A percentile compares a stretch with the other conserved stretches of the same genome.
Evolutionary conservation across 1,140 invertebrate genomes (phyloP).

Genomic region (Rhagoletis pomonella): DNA sequence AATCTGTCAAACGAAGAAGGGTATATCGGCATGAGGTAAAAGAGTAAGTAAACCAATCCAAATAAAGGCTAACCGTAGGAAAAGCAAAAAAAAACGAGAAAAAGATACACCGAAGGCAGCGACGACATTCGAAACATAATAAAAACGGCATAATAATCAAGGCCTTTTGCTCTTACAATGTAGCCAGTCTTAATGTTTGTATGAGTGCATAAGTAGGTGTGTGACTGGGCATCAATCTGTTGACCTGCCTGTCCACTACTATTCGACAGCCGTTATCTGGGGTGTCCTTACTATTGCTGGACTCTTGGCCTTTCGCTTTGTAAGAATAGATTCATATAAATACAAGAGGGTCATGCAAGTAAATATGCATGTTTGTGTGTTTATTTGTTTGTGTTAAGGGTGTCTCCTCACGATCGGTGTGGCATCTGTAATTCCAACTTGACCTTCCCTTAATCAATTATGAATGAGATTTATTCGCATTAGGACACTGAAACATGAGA

Average conservation of each 20-base stretch:
- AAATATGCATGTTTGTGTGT: neutral
- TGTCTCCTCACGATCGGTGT: neutral
- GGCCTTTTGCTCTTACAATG: neutral
- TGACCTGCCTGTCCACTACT: neutral
- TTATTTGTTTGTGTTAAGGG: neutral
- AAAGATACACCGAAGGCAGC: neutral
- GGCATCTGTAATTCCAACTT: conserved; percentile 40
- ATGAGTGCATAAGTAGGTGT: neutral
- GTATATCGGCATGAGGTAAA: neutral
- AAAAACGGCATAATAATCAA: conserved; percentile 31
- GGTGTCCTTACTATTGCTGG: neutral
- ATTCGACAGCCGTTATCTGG: neutral
- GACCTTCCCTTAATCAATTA: conserved; percentile 49
- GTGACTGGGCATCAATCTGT: conserved; percentile 8
- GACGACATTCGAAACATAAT: conserved; percentile 7
- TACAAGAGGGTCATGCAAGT: neutral
- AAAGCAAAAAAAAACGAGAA: neutral
- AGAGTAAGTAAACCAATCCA: neutral
- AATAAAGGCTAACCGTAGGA: neutral
- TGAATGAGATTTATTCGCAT: conserved; percentile 48
- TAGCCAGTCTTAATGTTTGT: neutral
- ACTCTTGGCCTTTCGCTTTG: conserved; percentile 42
- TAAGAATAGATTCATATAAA: neutral
- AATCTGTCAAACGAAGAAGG: conserved; percentile 13
- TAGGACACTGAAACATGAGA: conserved; percentile 38